Conservation (phyloP, 2,888 invertebrate species). For the Spicauda simplicius region DNA sequence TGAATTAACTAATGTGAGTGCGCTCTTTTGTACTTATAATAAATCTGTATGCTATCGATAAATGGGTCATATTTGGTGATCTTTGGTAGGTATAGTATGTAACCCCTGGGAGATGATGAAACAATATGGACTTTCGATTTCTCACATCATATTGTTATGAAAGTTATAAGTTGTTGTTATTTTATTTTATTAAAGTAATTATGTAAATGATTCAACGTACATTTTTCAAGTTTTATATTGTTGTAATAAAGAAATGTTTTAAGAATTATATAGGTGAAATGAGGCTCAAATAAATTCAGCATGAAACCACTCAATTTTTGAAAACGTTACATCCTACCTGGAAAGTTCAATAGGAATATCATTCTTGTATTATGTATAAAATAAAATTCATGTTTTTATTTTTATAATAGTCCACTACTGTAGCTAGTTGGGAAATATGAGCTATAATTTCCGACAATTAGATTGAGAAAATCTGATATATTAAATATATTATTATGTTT, state of each 20-base stretch:
- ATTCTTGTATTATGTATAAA: neutral
- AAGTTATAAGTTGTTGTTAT: neutral
- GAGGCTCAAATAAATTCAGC: neutral
- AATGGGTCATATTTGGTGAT: neutral
- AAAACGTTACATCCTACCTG: too few species aligned
- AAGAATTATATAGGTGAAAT: too few species aligned
- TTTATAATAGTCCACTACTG: neutral
- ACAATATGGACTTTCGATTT: neutral
- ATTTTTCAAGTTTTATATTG: too few species aligned
- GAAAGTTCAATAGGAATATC: too few species aligned
- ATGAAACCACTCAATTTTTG: neutral
- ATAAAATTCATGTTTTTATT: neutral
- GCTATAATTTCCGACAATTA: too few species aligned
- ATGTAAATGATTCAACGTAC: too few species aligned
- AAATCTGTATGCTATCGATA: neutral
- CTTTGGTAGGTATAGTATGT: neutral
- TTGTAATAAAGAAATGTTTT: too few species aligned
- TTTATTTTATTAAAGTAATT: neutral
- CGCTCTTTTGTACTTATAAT: neutral
- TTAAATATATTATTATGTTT: neutral
- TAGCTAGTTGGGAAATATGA: neutral
- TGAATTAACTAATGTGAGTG: too few species aligned
- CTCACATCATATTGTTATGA: neutral
- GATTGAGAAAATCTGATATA: neutral
- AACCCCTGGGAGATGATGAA: too few species aligned